Conservation (phyloP, 2,113 vertebrate genomes). For the Chloroceryle aenea region DNA sequence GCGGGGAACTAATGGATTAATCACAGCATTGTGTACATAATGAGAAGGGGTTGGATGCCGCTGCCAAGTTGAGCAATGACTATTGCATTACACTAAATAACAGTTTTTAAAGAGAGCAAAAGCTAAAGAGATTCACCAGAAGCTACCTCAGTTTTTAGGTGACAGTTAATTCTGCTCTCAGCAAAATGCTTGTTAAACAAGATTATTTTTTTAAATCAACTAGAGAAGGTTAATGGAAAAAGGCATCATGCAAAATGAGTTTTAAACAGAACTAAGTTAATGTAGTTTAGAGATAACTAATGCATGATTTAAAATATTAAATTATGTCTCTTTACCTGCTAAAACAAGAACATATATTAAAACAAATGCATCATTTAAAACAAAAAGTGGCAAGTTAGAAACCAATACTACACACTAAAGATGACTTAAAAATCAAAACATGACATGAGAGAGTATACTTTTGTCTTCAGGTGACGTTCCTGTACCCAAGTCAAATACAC, state of each 20-base stretch:
- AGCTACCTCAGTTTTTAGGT: constrained; percentile 64
- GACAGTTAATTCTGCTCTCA: constrained; percentile 74
- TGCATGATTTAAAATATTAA: constrained; percentile 69
- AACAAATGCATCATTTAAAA: constrained; percentile 80
- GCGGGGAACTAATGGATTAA: constrained; percentile 64
- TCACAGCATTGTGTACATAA: constrained; percentile 15
- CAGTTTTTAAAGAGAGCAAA: constrained; percentile 73
- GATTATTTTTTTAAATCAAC: constrained; percentile 48
- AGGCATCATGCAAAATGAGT: constrained; percentile 76
- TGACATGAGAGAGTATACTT: constrained; percentile 41
- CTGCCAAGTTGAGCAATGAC: constrained; percentile 82
- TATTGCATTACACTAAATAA: constrained; percentile 71
- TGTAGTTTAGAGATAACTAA: constrained; percentile 75
- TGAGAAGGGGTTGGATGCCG: constrained; percentile 65
- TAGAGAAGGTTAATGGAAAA: constrained; percentile 74
- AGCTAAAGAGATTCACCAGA: constrained; percentile 64
- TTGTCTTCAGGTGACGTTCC: constrained; percentile 16
- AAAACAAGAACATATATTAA: constrained; percentile 88
- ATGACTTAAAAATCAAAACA: constrained; percentile 70
- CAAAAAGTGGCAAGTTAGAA: constrained; percentile 75
- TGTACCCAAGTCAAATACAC: neutral
- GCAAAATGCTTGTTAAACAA: constrained; percentile 76
- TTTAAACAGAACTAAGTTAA: constrained; percentile 75
- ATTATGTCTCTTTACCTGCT: constrained; percentile 86
- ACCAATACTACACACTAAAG: constrained; percentile 68